Base-by-base conservation (phyloP, 2,113 vertebrate genomes). In the Archocentrus centrarchus region DNA sequence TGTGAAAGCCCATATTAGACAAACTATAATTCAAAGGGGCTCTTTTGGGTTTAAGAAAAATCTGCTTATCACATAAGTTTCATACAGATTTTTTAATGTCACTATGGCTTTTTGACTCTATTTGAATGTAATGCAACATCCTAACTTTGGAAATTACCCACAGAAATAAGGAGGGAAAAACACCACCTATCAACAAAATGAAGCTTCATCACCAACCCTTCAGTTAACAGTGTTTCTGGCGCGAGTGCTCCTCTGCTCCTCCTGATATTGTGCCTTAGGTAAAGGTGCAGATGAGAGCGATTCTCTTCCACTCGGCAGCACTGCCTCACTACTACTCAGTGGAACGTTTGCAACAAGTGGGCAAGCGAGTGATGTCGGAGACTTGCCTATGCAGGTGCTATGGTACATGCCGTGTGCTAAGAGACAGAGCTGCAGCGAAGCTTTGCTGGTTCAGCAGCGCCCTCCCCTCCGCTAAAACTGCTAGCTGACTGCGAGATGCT, bases 341-440 rank as follows among this genome's bases (percentile, higher is more conserved):
- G 59, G 78, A 73, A 58, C 32, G 79, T 77, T 81, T 32, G 77
- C 11, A 3, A 84, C 39, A 68, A 47, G 63, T 73, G 75, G 81
- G 57, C 62, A 81, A 89, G 86, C 30, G 3, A 24, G 13, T 76
- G 75, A 70, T 79, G 75, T 82, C 82, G 58, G 27, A 64, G 44
- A 37, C 81, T 89, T 55, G 81, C 70, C 80, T 59, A 47, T 60
- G 59, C 27, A 84, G 83, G 73, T 87, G 88, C 78, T 75, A 85
- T 82, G 78, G 82, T 86, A 59, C 77, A 87, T 85, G 86, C 70
- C 11, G 0, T 77, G 80, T 77, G 47, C 81, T 77, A 77, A 86
- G 37, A 82, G 68, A 88, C 11, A 55, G 68, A 85, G 61, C 68
- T 87, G 78, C 53, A 81, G 59, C 24, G 1, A 77, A 83, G 77